phyloP scores from a whole-genome alignment of 2,113 vertebrate species.

The Urocynchramus pylzowi region DNA sequence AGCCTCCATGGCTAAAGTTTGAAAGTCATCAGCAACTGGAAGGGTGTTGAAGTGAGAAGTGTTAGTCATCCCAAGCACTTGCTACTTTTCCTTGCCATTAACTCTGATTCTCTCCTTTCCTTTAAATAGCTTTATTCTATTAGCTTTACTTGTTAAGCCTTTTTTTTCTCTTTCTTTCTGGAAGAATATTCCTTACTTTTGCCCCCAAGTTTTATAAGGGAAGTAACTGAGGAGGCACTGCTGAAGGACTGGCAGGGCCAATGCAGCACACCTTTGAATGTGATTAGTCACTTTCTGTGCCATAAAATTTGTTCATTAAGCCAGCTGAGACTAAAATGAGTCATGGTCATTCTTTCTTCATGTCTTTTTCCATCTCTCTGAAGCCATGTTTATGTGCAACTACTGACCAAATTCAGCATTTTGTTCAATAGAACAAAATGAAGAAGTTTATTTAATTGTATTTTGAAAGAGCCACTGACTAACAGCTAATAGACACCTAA shows the following conservation, averaged over 20 bases:
- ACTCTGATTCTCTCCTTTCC: neutral
- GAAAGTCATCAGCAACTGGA: neutral
- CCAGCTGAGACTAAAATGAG: neutral
- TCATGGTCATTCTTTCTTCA: neutral
- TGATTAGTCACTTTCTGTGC: neutral
- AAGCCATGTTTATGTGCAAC: neutral
- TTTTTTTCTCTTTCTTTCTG: neutral
- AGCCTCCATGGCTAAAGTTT: neutral
- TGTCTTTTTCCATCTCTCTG: neutral
- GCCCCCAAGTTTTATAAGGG: neutral
- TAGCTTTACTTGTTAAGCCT: neutral
- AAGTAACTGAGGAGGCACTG: neutral
- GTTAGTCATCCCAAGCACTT: neutral
- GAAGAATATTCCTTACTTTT: neutral
- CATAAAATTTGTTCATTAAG: neutral
- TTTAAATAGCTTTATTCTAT: neutral
- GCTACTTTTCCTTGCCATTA: neutral
- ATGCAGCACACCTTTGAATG: fast-evolving
- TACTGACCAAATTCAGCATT: neutral
- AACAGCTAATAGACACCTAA: neutral
- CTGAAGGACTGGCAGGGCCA: neutral
- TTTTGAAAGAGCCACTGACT: neutral
- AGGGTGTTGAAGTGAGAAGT: neutral
- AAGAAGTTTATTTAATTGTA: neutral
- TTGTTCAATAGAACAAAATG: neutral